Evolutionary conservation across 2,113 vertebrate species (phyloP), one percentile per base, ranked within the genome.

Genomic region (Gila orcuttii): DNA sequence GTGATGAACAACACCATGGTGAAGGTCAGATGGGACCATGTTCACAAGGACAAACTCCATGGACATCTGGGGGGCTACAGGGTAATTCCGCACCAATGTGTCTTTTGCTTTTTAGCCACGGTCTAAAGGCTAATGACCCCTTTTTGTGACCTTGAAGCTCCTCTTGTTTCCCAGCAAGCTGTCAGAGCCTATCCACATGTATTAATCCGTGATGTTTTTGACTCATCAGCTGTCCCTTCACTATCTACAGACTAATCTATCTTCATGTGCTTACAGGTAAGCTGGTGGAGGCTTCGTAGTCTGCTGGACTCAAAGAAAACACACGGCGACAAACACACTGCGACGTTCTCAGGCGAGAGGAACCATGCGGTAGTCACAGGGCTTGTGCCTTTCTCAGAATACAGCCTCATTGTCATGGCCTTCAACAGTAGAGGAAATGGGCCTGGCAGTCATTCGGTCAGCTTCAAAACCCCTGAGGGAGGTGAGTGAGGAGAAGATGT

Each of bases 391-490:
- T 99, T 97, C 91, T 98, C 97, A 19, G 96, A 98, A 94, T 99
- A 98, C 93, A 95, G 68, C 88, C 91, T 99, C 85, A 96, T 95
- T 0, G 96, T 99, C 87, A 93, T 94, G 93, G 97, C 96, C 90
- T 99, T 96, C 91, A 99, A 97, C 74, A 93, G 96, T 62, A 95
- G 95, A 91, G 98, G 98, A 83, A 95, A 95, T n/a, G 97, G 98
- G 19, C 98, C 98, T 0, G 97, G 96, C 91, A 99, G 98, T 90
- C 93, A 95, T 75, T 89, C 96, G 0, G 83, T 96, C 84, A 89
- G 90, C 86, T 99, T 99, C 92, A 95, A 96, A 90, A 99, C 97
- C 79, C 97, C 96, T 23, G 98, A 99, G 94, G 98, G 98, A 98
- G 98, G 98, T 99, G 90, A 94, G 96, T 81, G 66, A 71, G 39